These are phyloP conservation scores for Siniperca scherzeri DNA, from an alignment of 2,797 vertebrate species.

Conservation along the genomic window DNA sequence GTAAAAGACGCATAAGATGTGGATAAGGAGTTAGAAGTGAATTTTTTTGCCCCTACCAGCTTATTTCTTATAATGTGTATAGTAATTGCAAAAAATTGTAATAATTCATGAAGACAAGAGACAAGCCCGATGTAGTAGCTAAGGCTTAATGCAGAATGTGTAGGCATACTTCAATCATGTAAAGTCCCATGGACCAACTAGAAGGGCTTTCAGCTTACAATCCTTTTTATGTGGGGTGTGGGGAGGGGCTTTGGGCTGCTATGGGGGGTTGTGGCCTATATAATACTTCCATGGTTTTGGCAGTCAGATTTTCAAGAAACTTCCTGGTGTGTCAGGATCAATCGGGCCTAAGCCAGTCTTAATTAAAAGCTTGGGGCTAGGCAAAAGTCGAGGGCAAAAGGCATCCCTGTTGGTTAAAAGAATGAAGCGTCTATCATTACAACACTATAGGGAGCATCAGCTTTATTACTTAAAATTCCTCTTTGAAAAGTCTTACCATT, in stretches of 20 bases:
- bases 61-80: background rate
- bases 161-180: conserved; percentile 53
- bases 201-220: conserved; percentile 70
- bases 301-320: conserved; percentile 86
- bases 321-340: conserved; percentile 89
- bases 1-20: background rate
- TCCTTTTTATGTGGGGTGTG: conserved; percentile 70
- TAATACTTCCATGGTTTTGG: conserved; percentile 82
- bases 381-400: conserved; percentile 83
- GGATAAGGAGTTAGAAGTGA: background rate
- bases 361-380: conserved; percentile 88
- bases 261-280: conserved; percentile 80
- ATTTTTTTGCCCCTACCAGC: background rate
- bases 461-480: conserved; percentile 79
- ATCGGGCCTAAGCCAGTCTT: conserved; percentile 88
- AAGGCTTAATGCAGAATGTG: conserved; percentile 43
- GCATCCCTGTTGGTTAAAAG: conserved; percentile 81
- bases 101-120: background rate
- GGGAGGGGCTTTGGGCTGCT: conserved; percentile 68
- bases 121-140: background rate
- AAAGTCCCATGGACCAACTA: conserved; percentile 37
- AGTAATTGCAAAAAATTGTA: background rate
- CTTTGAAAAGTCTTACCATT: conserved; percentile 48
- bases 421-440: conserved; percentile 80
- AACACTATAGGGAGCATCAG: conserved; percentile 77